phyloP scores from a whole-genome alignment of 2,888 invertebrate genomes.

The Pegoplata infirma region DNA sequence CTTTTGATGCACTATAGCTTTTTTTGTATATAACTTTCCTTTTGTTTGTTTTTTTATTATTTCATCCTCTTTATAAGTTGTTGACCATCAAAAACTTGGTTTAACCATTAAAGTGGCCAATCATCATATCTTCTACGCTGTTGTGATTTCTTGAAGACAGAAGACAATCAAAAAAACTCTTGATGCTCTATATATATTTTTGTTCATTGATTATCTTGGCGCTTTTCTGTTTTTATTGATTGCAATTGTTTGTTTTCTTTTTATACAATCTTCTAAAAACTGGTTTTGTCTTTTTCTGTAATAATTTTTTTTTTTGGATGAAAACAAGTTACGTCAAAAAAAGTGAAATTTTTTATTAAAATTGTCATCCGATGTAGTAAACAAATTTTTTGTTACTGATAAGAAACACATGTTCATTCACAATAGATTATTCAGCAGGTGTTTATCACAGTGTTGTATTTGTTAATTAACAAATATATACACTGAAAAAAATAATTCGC shows the following conservation, averaged over 20 bases:
- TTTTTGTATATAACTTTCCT: constrained; percentile 25
- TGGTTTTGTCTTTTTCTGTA: background rate
- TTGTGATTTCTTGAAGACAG: background rate
- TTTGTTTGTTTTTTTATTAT: constrained; percentile 2
- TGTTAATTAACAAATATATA: too few species aligned
- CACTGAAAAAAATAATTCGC: too few species aligned
- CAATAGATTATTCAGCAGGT: too few species aligned
- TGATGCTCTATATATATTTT: too few species aligned
- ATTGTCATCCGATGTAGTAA: constrained; percentile 51
- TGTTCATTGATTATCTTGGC: background rate
- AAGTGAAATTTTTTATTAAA: constrained; percentile 39
- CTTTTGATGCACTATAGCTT: constrained; percentile 10
- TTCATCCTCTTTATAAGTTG: background rate
- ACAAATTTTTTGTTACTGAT: constrained; percentile 13
- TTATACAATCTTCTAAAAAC: constrained; percentile 4
- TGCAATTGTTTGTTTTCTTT: background rate
- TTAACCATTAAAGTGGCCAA: background rate
- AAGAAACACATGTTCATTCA: constrained; percentile 39
- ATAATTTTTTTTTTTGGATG: background rate
- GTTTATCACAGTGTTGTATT: too few species aligned
- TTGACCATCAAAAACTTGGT: background rate
- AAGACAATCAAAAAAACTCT: too few species aligned
- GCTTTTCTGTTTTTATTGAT: background rate
- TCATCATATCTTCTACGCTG: background rate
- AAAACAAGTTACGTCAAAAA: constrained; percentile 55